Percentiles rank a stretch among this genome's conserved stretches.
Evolutionary conservation across 2,888 invertebrate species (phyloP).

Genomic region (Noctua janthina): DNA sequence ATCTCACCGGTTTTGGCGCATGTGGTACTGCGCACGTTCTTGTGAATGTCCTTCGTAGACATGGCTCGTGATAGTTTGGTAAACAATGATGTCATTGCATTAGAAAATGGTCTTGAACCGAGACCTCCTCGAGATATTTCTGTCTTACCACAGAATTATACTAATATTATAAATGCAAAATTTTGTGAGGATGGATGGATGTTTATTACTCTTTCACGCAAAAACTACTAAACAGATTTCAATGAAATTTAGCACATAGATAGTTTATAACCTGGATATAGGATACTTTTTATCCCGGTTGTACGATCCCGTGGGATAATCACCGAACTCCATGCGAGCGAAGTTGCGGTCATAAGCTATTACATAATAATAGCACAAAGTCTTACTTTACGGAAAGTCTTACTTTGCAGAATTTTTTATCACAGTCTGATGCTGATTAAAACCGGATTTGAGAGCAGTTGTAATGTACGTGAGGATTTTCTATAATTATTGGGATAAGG

Average conservation of each 20-base stretch:
- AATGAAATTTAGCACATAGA: too few relatives aligned
- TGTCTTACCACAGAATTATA: neutral
- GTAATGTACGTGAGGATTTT: neutral
- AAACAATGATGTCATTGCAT: constrained; percentile 22
- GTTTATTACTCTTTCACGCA: too few relatives aligned
- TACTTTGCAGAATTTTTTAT: neutral
- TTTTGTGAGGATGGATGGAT: too few relatives aligned
- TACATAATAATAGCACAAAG: neutral
- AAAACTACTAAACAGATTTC: too few relatives aligned
- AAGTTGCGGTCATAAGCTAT: too few relatives aligned
- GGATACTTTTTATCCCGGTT: too few relatives aligned
- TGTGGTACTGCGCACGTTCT: constrained; percentile 1
- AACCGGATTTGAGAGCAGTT: neutral
- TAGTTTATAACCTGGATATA: too few relatives aligned
- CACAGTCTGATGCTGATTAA: neutral
- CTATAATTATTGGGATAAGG: neutral
- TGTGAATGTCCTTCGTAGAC: constrained; percentile 21
- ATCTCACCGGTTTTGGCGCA: constrained; percentile 46
- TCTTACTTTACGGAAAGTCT: neutral
- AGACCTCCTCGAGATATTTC: neutral
- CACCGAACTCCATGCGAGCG: too few relatives aligned
- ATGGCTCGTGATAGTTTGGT: neutral
- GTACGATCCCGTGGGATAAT: too few relatives aligned
- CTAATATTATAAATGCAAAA: too few relatives aligned
- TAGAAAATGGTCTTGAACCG: constrained; percentile 30